These are phyloP conservation scores for Sphenodon punctatus DNA, from an alignment of 2,797 vertebrate genomes.

Conservation along the genomic window DNA sequence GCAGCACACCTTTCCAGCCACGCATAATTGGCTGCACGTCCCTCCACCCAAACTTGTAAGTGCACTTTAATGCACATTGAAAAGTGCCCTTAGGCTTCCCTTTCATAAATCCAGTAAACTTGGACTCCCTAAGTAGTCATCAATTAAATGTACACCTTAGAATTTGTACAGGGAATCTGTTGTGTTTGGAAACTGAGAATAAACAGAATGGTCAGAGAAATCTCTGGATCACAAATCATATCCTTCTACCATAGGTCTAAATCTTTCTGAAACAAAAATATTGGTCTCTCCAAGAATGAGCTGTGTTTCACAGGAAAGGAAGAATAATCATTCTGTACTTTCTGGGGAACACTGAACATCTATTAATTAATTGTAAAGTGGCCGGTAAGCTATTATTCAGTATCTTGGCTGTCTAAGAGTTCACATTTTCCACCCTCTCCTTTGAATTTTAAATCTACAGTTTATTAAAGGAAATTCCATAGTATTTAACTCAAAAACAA, in stretches of 20 bases:
- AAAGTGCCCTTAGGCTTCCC: conserved; percentile 32
- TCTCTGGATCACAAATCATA: conserved; percentile 35
- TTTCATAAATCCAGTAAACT: conserved; percentile 38
- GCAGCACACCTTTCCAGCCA: too few species aligned
- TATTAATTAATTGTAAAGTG: neutral
- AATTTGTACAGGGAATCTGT: conserved; percentile 35
- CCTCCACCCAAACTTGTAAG: too few species aligned
- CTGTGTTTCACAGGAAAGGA: neutral
- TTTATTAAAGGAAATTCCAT: neutral
- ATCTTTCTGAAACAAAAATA: neutral
- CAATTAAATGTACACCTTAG: conserved; percentile 45
- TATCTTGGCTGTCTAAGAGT: neutral
- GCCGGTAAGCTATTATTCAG: neutral
- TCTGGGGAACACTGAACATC: neutral
- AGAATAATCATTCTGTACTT: neutral
- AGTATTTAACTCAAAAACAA: neutral
- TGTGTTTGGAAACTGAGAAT: conserved; percentile 55
- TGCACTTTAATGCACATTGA: too few species aligned
- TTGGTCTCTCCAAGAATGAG: neutral
- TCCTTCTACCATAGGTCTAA: conserved; percentile 3
- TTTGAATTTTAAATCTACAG: neutral
- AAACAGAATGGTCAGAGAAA: conserved; percentile 44
- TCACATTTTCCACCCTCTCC: neutral
- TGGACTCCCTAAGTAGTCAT: conserved; percentile 25
- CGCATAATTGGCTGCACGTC: too few species aligned